A percentile compares a stretch with the other conserved stretches of the same genome.
These are phyloP conservation scores for Strigamia transsilvanica DNA, from an alignment of 2,888 invertebrate species.

Conservation along the genomic window DNA sequence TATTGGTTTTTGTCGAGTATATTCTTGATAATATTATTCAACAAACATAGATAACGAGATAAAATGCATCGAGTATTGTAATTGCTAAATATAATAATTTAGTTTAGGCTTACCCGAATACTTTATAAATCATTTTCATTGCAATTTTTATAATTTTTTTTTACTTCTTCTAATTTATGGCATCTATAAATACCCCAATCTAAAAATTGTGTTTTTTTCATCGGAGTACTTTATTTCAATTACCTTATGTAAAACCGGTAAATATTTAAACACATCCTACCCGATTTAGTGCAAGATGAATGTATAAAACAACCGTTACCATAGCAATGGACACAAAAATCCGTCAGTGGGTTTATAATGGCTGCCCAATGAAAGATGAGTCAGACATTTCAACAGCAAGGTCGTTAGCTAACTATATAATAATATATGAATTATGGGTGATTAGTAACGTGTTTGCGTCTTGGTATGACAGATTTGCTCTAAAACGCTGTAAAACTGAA, in stretches of 20 bases:
- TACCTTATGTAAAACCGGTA: not conserved
- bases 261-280: not conserved
- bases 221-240: not conserved
- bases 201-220: not conserved
- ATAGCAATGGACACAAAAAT: slow-evolving; percentile 16
- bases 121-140: not conserved
- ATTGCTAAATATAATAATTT: too few species aligned
- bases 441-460: not conserved
- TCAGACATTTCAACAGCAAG: not conserved
- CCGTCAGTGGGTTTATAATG: not conserved
- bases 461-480: not conserved
- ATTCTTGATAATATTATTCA: too few species aligned
- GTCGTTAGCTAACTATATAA: not conserved
- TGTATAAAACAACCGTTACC: not conserved
- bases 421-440: not conserved
- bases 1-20: too few species aligned
- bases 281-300: not conserved
- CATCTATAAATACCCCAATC: not conserved
- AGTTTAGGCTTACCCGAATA: too few species aligned
- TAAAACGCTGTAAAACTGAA: not conserved
- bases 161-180: slow-evolving; percentile 15
- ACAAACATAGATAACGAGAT: too few species aligned
- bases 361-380: not conserved
- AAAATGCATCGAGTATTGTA: too few species aligned
- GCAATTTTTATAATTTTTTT: not conserved